Evolutionary conservation across 2,888 invertebrate genomes (phyloP).

Genomic region (Cynaeus angustus): DNA sequence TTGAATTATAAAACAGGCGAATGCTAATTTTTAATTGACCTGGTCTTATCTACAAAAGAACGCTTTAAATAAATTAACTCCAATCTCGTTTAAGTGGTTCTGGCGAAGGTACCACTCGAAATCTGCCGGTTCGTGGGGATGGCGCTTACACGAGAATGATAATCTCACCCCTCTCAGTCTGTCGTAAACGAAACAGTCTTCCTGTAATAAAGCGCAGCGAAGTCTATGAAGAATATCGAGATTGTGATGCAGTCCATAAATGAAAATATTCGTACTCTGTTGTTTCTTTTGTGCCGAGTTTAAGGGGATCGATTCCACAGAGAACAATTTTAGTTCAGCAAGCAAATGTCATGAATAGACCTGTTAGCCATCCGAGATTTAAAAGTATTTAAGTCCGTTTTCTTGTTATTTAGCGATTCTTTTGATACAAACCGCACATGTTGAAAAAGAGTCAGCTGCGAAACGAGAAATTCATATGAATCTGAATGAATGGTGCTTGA

Average conservation of each 20-base stretch:
- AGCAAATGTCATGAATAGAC: constrained; percentile 20
- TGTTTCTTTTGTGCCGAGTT: constrained; percentile 21
- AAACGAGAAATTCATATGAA: constrained; percentile 50
- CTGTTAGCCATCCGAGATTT: constrained; percentile 43
- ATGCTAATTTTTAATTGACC: constrained; percentile 39
- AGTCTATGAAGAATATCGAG: constrained; percentile 16
- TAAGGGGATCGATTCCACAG: constrained; percentile 25
- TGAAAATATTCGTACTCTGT: constrained; percentile 21
- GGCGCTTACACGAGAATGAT: constrained; percentile 1
- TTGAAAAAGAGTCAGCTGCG: constrained; percentile 51
- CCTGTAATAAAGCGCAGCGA: constrained; percentile 18
- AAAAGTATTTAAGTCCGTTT: constrained; percentile 54
- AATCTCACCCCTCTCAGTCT: neutral
- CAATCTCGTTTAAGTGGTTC: constrained; percentile 3
- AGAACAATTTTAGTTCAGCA: constrained; percentile 23
- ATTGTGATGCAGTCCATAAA: constrained; percentile 18
- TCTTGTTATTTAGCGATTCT: constrained; percentile 54
- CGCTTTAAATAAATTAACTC: constrained; percentile 13
- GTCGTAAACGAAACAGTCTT: constrained; percentile 5
- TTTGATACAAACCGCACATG: constrained; percentile 49
- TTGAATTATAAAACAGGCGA: constrained; percentile 32
- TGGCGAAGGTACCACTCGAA: constrained; percentile 4
- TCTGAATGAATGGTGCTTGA: constrained; percentile 51
- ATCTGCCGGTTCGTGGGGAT: neutral
- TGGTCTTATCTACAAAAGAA: constrained; percentile 17